Evolutionary conservation across 2,797 vertebrate species (phyloP), one percentile per base, ranked within the genome.

Genomic region (Amniataba percoides): DNA sequence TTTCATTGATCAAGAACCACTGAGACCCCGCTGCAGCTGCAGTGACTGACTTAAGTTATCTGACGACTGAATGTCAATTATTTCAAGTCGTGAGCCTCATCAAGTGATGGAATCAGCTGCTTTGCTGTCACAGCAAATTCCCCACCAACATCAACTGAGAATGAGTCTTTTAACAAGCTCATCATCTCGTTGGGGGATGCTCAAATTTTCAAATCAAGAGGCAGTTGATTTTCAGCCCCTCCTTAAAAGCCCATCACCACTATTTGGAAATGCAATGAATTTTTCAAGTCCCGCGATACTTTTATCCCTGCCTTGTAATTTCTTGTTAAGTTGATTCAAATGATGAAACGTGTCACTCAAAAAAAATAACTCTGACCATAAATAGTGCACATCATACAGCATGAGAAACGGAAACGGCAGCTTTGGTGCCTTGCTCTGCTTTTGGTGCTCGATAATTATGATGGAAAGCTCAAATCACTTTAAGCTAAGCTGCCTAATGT

Each of bases 21-120:
- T 74, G 27, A 77, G 62, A 58, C 58, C 8, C 19, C 13, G 62
- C 84, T 39, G 56, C 74, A 81, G 80, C 79, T 68, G 77, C 77
- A 77, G 42, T 64, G 53, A 53, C 62, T 77, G 75, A 78, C 86
- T 86, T 69, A 68, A 81, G 73, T 72, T 82, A 78, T 86, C 57
- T 57, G 52, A 84, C 69, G 71, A 77, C 60, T 78, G 65, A 73
- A 82, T 80, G 71, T 81, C 64, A 83, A 77, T 84, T 85, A 87
- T 82, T 84, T 74, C 62, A 76, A 80, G 74, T 40, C 4, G 6
- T 62, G 52, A 80, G 63, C 73, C 57, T 80, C 77, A 83, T 81
- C 76, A 86, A 78, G 74, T 64, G 64, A 80, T 65, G 53, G 57
- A 87, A 84, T 86, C 60, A 69, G 70, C 64, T 57, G 61, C 71